These are phyloP conservation scores for Alethe diademata DNA, from an alignment of 2,113 vertebrate species.

Conservation along the genomic window DNA sequence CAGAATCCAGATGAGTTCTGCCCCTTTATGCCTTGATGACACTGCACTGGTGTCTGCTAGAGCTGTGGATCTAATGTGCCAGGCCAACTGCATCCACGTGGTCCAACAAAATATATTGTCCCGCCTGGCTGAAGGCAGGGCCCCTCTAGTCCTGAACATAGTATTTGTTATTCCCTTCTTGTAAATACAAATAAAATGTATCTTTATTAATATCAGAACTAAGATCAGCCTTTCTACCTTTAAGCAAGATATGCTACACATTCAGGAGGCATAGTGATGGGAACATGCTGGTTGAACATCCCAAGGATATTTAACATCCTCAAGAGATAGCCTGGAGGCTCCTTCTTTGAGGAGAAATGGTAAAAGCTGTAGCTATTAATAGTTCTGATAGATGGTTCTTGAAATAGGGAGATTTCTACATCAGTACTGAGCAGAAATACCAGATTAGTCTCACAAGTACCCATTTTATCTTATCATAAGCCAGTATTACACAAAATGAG, in stretches of 20 bases:
- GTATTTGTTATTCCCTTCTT: neutral
- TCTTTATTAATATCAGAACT: neutral
- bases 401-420: neutral
- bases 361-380: neutral
- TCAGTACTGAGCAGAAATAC: neutral
- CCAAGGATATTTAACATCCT: neutral
- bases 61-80: too few species aligned
- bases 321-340: neutral
- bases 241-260: neutral
- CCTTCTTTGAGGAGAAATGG: neutral
- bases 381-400: neutral
- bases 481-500: neutral
- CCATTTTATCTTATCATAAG: neutral
- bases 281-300: neutral
- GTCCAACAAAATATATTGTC: neutral
- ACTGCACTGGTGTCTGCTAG: rapidly evolving
- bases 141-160: neutral
- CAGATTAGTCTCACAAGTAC: neutral
- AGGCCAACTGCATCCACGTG: neutral
- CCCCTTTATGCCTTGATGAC: neutral
- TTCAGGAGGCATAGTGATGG: neutral
- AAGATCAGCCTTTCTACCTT: neutral
- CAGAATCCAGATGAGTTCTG: neutral
- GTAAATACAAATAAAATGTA: neutral
- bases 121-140: neutral